These are phyloP conservation scores for Rhyacophila brunnea DNA, from an alignment of 1,140 invertebrate species.

Conservation along the genomic window DNA sequence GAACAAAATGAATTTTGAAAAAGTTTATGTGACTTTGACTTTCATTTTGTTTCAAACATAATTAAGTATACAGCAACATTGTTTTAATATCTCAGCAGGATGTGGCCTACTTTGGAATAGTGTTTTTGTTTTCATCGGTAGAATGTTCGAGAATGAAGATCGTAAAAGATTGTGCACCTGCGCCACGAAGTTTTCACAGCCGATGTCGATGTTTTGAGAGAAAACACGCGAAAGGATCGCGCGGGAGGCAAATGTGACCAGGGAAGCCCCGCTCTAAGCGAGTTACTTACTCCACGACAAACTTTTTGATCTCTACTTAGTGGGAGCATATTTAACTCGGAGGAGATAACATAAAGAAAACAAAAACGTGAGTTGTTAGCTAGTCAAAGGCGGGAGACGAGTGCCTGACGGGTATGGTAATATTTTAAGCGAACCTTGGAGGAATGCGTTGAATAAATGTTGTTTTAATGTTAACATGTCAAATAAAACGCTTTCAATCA, in stretches of 20 bases:
- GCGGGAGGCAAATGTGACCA: slow-evolving; percentile 26
- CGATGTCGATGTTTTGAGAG: slow-evolving; percentile 28
- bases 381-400: slow-evolving; percentile 2
- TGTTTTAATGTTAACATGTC: background rate
- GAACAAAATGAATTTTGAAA: too few relatives aligned
- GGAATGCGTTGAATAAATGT: background rate
- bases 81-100: too few relatives aligned
- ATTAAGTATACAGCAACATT: too few relatives aligned
- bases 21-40: too few relatives aligned
- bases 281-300: slow-evolving; percentile 21
- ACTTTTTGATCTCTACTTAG: slow-evolving; percentile 29
- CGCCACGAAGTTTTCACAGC: slow-evolving; percentile 24
- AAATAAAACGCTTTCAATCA: too few relatives aligned
- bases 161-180: too few relatives aligned
- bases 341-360: slow-evolving; percentile 27
- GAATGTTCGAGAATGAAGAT: too few relatives aligned
- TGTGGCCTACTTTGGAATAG: background rate
- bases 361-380: slow-evolving; percentile 8
- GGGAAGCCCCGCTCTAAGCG: slow-evolving; percentile 17
- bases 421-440: background rate
- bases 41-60: too few relatives aligned
- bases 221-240: slow-evolving; percentile 20
- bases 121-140: too few relatives aligned
- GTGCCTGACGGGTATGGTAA: background rate
- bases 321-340: slow-evolving; percentile 24